Percentiles rank a stretch among this genome's conserved stretches.
Conservation (phyloP, 1,140 invertebrate species). For the Octopus bimaculoides region DNA sequence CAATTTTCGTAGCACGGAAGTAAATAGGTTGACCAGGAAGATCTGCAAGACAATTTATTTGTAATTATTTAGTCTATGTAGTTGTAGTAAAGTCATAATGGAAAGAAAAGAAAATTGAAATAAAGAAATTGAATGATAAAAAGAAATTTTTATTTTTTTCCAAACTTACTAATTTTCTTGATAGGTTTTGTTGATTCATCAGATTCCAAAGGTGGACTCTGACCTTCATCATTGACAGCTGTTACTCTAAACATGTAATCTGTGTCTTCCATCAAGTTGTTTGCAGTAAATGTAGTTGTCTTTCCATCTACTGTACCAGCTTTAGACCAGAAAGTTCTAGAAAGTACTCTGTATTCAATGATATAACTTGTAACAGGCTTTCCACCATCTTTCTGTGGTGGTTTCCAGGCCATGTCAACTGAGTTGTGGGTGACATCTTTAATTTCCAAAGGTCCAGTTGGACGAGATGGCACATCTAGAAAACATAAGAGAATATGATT, state of each 20-base stretch:
- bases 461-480: slow-evolving; percentile 80
- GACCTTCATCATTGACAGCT: slow-evolving; percentile 86
- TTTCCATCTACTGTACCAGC: slow-evolving; percentile 51
- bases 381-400: slow-evolving; percentile 89
- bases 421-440: slow-evolving; percentile 57
- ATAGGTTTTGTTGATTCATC: slow-evolving; percentile 54
- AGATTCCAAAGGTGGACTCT: slow-evolving; percentile 79
- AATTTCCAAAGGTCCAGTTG: slow-evolving; percentile 84
- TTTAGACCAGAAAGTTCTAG: slow-evolving; percentile 30
- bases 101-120: slow-evolving; percentile 17
- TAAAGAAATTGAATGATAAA: slow-evolving; percentile 49
- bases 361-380: slow-evolving; percentile 89
- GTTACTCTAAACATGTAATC: slow-evolving; percentile 88
- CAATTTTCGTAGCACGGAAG: slow-evolving; percentile 87
- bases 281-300: slow-evolving; percentile 53
- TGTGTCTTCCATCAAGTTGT: slow-evolving; percentile 41
- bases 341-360: slow-evolving; percentile 81
- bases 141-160: not conserved
- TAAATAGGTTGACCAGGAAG: slow-evolving; percentile 83
- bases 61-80: slow-evolving; percentile 51
- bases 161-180: slow-evolving; percentile 77
- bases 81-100: slow-evolving; percentile 46
- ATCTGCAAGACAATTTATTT: slow-evolving; percentile 32
- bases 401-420: slow-evolving; percentile 86
- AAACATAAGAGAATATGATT: not conserved